Evolutionary conservation across 2,888 invertebrate genomes (phyloP).

Genomic region (Scaptomyza reducta): DNA sequence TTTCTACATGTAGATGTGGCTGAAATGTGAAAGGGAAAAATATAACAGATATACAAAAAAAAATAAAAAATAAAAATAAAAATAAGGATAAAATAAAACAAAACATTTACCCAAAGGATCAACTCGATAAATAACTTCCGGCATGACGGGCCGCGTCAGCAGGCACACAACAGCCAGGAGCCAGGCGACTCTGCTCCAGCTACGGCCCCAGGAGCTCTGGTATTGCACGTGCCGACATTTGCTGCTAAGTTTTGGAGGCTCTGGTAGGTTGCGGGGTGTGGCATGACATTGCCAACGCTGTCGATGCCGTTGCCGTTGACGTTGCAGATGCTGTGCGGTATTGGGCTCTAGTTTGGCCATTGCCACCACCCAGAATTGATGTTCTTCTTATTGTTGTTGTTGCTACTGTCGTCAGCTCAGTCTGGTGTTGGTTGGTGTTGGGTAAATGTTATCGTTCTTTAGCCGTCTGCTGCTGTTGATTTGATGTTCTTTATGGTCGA

Average conservation of each 20-base stretch:
- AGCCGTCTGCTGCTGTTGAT: constrained; percentile 51
- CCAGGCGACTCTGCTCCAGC: constrained; percentile 70
- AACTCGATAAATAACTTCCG: constrained; percentile 84
- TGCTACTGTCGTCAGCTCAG: constrained; percentile 30
- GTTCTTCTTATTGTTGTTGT: constrained; percentile 27
- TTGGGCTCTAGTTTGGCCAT: constrained; percentile 46
- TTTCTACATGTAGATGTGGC: constrained; percentile 50
- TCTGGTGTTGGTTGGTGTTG: constrained; percentile 13
- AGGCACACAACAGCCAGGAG: constrained; percentile 77
- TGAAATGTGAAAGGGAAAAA: constrained; percentile 46
- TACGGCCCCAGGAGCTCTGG: constrained; percentile 45
- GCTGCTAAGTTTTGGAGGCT: constrained; percentile 31
- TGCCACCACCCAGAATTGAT: constrained; percentile 53
- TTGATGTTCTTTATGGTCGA: constrained; percentile 66
- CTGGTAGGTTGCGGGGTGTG: constrained; percentile 18
- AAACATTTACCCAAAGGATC: constrained; percentile 83
- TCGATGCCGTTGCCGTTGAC: constrained; percentile 8
- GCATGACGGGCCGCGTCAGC: constrained; percentile 80
- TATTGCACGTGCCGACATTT: constrained; percentile 70
- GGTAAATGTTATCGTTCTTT: constrained; percentile 49
- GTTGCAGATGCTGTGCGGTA: constrained; percentile 58
- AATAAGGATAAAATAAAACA: constrained; percentile 51
- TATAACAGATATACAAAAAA: neutral
- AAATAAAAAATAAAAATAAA: neutral
- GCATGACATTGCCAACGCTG: constrained; percentile 24